phyloP scores from a whole-genome alignment of 2,888 invertebrate species.

The Papilio elwesi region DNA sequence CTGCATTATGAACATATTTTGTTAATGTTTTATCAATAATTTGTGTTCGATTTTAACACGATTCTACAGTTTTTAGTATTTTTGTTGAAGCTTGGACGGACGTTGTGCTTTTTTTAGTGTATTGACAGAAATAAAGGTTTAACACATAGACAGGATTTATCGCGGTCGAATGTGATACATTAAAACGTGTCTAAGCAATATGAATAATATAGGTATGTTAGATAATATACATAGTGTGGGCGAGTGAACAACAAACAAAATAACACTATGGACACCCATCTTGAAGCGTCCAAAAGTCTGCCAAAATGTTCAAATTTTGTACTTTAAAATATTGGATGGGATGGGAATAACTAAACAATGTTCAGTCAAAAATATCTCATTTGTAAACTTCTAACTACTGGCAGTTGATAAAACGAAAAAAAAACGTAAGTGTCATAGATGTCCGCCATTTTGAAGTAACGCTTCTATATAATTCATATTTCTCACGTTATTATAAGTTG shows the following conservation, averaged over 20 bases:
- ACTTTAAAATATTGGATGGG: no score
- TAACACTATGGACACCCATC: not conserved
- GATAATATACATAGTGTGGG: conserved; percentile 16
- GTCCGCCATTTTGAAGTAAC: conserved; percentile 13
- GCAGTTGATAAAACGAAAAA: conserved; percentile 3
- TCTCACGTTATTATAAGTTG: conserved; percentile 19
- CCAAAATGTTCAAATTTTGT: no score
- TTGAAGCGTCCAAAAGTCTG: no score
- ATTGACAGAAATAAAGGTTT: conserved; percentile 34
- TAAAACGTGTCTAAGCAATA: conserved; percentile 46
- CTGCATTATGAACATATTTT: conserved; percentile 79
- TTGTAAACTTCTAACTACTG: not conserved
- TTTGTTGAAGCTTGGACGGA: conserved; percentile 73
- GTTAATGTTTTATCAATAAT: conserved; percentile 76
- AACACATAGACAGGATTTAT: conserved; percentile 34
- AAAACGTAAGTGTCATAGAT: conserved; percentile 11
- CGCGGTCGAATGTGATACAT: conserved; percentile 44
- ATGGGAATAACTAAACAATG: no score
- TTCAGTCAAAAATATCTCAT: not conserved
- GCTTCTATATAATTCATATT: conserved; percentile 28
- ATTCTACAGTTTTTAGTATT: conserved; percentile 73
- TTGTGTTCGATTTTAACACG: conserved; percentile 73
- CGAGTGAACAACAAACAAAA: not conserved
- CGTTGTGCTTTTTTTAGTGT: conserved; percentile 58
- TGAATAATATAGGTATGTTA: conserved; percentile 28